phyloP scores from a whole-genome alignment of 2,888 invertebrate species.

The Drosophila meridiana region DNA sequence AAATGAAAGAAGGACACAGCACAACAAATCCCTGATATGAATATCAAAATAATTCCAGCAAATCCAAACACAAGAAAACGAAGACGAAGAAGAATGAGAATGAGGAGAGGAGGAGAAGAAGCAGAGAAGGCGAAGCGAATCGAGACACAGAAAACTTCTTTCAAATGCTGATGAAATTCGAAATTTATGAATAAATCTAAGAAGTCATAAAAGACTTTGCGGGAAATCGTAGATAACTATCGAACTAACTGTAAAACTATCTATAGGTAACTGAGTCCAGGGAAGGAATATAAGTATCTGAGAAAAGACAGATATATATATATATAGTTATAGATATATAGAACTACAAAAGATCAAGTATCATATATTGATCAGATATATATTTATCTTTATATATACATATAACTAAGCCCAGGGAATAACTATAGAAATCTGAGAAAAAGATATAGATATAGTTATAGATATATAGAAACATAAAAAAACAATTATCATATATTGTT shows the following conservation, averaged over 20 bases:
- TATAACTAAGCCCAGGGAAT: not conserved
- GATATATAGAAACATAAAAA: no score
- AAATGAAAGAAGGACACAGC: conserved; percentile 71
- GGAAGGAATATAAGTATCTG: not conserved
- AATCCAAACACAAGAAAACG: not conserved
- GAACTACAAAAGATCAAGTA: no score
- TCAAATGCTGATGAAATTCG: conserved; percentile 48
- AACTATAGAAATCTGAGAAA: no score
- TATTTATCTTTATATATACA: not conserved
- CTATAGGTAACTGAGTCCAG: not conserved
- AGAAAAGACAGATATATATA: not conserved
- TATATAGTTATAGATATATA: no score
- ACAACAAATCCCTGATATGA: conserved; percentile 67
- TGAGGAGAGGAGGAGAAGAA: not conserved
- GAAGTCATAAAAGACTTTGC: not conserved
- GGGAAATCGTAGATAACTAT: not conserved
- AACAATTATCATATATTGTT: no score
- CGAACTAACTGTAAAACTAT: not conserved
- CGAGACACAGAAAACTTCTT: conserved; percentile 16
- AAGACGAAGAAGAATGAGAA: not conserved
- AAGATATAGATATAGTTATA: no score
- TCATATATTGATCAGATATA: no score
- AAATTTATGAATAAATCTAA: not conserved
- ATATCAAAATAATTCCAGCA: conserved; percentile 59
- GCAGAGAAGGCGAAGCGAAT: not conserved